Evolutionary conservation across 1,140 invertebrate genomes (phyloP).

Genomic region (Sipha flava): DNA sequence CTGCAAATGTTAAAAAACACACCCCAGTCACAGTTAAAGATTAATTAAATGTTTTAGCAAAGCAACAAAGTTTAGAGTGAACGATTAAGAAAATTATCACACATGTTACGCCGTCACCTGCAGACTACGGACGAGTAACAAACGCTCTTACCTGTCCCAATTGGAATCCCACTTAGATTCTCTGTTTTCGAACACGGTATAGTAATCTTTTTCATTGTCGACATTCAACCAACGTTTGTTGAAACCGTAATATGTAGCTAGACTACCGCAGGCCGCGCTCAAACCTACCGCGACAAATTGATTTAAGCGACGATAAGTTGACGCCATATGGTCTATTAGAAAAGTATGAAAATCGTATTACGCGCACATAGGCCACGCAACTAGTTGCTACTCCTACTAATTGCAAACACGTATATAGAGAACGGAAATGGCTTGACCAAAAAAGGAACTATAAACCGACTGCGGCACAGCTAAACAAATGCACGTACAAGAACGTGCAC

Average conservation of each 20-base stretch:
- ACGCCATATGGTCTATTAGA: neutral
- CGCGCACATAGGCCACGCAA: neutral
- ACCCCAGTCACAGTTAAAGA: neutral
- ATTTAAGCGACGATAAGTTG: neutral
- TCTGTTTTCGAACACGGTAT: neutral
- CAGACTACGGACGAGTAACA: neutral
- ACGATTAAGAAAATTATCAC: no score
- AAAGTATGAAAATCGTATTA: neutral
- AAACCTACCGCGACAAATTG: neutral
- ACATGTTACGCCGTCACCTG: neutral
- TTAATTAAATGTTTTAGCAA: neutral
- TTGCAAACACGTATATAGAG: no score
- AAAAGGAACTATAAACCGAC: neutral
- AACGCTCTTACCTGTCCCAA: conserved; percentile 12
- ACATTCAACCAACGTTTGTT: neutral
- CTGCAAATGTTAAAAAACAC: conserved; percentile 26
- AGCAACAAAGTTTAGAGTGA: neutral
- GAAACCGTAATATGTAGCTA: neutral
- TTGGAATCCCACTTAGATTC: conserved; percentile 1
- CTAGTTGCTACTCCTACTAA: no score
- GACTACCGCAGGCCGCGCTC: neutral
- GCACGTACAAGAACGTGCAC: no score
- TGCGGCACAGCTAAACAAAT: neutral
- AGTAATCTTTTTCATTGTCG: neutral
- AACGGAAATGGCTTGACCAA: neutral